phyloP scores from a whole-genome alignment of 2,888 invertebrate species.

The Aromia moschata region DNA sequence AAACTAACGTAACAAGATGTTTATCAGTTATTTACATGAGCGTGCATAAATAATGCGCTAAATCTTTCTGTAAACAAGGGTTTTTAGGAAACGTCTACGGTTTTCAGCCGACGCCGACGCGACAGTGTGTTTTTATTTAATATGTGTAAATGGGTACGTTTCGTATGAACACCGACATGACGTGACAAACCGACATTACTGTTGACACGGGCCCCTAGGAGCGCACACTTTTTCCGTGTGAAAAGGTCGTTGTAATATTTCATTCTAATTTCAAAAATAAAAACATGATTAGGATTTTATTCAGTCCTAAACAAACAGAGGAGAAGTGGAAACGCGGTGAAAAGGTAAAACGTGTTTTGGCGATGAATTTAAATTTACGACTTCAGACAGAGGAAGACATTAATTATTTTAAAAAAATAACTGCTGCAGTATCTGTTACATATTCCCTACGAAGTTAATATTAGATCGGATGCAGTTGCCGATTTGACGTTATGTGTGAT shows the following conservation, averaged over 20 bases:
- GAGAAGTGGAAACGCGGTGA: constrained; percentile 6
- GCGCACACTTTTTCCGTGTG: constrained; percentile 38
- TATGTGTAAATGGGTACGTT: neutral
- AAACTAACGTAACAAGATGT: no score
- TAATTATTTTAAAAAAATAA: no score
- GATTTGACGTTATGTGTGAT: no score
- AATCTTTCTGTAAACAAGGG: neutral
- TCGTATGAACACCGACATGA: constrained; percentile 32
- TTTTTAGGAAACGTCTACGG: neutral
- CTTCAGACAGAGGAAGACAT: no score
- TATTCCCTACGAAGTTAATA: no score
- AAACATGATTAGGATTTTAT: constrained; percentile 37
- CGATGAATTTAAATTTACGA: neutral
- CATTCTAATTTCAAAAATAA: constrained; percentile 39
- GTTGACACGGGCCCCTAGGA: constrained; percentile 33
- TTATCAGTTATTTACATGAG: no score
- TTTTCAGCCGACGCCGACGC: no score
- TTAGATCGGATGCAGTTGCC: no score
- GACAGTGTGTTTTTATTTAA: neutral
- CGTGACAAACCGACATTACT: constrained; percentile 40
- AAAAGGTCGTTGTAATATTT: constrained; percentile 38
- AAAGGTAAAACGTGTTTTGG: constrained; percentile 4
- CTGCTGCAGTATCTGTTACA: no score
- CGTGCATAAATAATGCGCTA: neutral
- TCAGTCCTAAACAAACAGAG: constrained; percentile 17